Evolutionary conservation across 2,888 invertebrate genomes (phyloP).

Genomic region (Dugesia japonica): DNA sequence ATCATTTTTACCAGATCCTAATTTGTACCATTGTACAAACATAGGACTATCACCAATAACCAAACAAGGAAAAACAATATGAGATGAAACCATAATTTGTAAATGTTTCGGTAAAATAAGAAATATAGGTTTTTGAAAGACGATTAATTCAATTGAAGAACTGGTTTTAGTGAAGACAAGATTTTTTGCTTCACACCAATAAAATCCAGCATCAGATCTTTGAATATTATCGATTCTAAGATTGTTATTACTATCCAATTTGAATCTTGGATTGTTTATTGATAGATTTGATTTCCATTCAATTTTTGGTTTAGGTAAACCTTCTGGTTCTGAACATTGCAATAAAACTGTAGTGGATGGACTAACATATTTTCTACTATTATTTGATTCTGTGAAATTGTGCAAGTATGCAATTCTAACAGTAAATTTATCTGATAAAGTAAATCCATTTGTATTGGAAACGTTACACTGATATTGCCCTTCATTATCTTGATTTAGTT

Average conservation of each 20-base stretch:
- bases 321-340: conserved; percentile 3
- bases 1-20: conserved; percentile 9
- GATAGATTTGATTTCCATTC: conserved; percentile 1
- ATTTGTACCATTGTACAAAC: conserved; percentile 5
- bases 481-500: not conserved
- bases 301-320: conserved; percentile 7
- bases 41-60: conserved; percentile 5
- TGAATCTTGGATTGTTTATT: not conserved
- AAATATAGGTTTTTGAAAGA: not conserved
- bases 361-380: not conserved
- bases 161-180: not conserved
- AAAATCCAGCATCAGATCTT: not conserved
- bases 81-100: conserved; percentile 1
- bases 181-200: conserved; percentile 16
- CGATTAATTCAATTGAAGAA: not conserved
- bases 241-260: conserved; percentile 2
- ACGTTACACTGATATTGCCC: not conserved
- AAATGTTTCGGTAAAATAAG: conserved; percentile 1
- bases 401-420: not conserved
- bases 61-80: not conserved
- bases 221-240: conserved; percentile 11
- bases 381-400: not conserved
- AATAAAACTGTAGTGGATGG: not conserved
- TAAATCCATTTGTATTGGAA: not conserved
- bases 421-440: not conserved